Conservation (phyloP, 2,113 vertebrate species). For the Oceanites oceanicus region DNA sequence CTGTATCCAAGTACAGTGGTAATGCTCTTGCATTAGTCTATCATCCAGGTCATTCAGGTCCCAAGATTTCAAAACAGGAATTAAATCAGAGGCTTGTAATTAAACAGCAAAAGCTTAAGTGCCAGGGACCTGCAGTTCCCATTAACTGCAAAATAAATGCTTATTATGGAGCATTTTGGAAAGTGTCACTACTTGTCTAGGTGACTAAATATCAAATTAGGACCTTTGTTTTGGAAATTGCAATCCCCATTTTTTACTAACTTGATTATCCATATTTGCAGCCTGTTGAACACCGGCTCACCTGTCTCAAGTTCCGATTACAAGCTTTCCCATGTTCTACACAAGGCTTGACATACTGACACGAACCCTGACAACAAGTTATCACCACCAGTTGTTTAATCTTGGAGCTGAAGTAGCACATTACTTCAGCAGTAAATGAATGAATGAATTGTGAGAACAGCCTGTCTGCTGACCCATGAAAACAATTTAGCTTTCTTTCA, state of each 20-base stretch:
- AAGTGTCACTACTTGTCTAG: not conserved
- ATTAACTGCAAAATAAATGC: not conserved
- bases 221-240: not conserved
- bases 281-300: not conserved
- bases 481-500: slow-evolving; percentile 36
- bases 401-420: slow-evolving; percentile 16
- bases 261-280: not conserved
- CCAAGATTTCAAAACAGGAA: not conserved
- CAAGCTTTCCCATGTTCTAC: not conserved
- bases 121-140: not conserved
- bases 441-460: slow-evolving; percentile 15
- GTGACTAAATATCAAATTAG: not conserved
- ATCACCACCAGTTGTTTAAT: not conserved
- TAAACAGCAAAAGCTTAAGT: not conserved
- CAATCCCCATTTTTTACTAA: not conserved
- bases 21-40: not conserved
- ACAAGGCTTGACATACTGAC: not conserved
- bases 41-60: not conserved
- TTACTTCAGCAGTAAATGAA: slow-evolving; percentile 21
- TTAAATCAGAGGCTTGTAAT: not conserved
- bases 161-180: not conserved
- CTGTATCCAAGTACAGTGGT: not conserved
- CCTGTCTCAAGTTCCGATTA: not conserved
- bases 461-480: slow-evolving; percentile 14
- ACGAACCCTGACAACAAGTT: not conserved